Conservation (phyloP, 1,140 invertebrate genomes). For the Trichogramma pretiosum region DNA sequence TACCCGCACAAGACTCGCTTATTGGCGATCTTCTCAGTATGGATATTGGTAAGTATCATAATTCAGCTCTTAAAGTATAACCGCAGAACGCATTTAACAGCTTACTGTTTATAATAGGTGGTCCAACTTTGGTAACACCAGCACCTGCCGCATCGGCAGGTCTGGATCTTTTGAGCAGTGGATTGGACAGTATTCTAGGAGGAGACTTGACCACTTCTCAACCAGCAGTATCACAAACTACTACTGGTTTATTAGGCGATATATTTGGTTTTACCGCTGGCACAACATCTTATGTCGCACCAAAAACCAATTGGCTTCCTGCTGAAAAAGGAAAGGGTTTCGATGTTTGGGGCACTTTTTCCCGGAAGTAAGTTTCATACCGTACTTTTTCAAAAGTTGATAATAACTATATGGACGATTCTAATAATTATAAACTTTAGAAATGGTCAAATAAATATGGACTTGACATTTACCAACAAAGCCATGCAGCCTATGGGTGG, state of each 20-base stretch:
- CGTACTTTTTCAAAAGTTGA: background rate
- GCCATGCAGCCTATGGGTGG: slow-evolving; percentile 95
- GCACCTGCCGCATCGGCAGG: slow-evolving; percentile 46
- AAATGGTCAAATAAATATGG: slow-evolving; percentile 85
- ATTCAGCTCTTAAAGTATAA: background rate
- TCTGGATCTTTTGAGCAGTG: slow-evolving; percentile 69
- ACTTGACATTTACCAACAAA: slow-evolving; percentile 94
- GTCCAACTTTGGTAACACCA: slow-evolving; percentile 45
- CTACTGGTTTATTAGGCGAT: slow-evolving; percentile 73
- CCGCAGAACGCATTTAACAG: background rate
- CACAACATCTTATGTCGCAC: slow-evolving; percentile 61
- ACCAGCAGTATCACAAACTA: slow-evolving; percentile 43
- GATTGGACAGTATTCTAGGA: slow-evolving; percentile 35
- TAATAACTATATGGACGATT: background rate
- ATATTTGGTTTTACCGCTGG: slow-evolving; percentile 76
- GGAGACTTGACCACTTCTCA: slow-evolving; percentile 39
- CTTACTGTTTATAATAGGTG: slow-evolving; percentile 26
- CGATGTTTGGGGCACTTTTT: slow-evolving; percentile 94
- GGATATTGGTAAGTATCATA: slow-evolving; percentile 65
- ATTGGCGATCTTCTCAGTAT: slow-evolving; percentile 95
- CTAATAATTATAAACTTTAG: slow-evolving; percentile 35
- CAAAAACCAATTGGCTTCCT: slow-evolving; percentile 86
- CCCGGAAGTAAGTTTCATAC: slow-evolving; percentile 50
- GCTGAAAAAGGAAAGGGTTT: slow-evolving; percentile 96
- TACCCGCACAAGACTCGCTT: slow-evolving; percentile 82